Conservation (phyloP, 2,888 invertebrate species). For the Halocaridina rubra region DNA sequence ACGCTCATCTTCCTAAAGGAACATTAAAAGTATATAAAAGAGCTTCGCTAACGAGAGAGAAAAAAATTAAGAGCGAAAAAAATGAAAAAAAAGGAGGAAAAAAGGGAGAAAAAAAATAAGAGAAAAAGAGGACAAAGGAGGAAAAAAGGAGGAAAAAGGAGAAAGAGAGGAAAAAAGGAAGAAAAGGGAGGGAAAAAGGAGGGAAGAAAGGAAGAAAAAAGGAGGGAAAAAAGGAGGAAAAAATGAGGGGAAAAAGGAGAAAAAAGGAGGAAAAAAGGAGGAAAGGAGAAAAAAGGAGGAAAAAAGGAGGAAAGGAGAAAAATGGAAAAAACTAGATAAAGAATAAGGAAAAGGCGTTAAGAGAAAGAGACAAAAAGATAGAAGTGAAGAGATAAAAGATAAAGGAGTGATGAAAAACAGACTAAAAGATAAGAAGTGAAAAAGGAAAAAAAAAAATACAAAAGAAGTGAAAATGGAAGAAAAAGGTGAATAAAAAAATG, state of each 20-base stretch:
- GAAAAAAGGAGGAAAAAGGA: not conserved
- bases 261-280: not conserved
- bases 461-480: no score
- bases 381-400: not conserved
- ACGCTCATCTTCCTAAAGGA: no score
- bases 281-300: not conserved
- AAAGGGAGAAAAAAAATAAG: no score
- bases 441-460: not conserved
- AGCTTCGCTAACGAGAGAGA: no score
- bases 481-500: no score
- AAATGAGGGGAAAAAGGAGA: not conserved
- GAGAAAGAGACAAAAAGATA: not conserved
- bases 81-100: no score
- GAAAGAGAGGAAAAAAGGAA: not conserved
- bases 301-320: not conserved
- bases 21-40: no score
- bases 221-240: not conserved
- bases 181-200: not conserved
- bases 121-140: not conserved
- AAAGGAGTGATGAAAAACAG: not conserved
- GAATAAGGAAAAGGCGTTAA: not conserved
- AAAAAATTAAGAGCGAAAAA: no score
- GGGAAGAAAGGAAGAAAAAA: not conserved
- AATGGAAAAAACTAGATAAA: not conserved
- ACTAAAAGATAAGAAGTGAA: not conserved